These are phyloP conservation scores for Phalanger gymnotis DNA, from an alignment of 2,797 vertebrate genomes.

Conservation along the genomic window DNA sequence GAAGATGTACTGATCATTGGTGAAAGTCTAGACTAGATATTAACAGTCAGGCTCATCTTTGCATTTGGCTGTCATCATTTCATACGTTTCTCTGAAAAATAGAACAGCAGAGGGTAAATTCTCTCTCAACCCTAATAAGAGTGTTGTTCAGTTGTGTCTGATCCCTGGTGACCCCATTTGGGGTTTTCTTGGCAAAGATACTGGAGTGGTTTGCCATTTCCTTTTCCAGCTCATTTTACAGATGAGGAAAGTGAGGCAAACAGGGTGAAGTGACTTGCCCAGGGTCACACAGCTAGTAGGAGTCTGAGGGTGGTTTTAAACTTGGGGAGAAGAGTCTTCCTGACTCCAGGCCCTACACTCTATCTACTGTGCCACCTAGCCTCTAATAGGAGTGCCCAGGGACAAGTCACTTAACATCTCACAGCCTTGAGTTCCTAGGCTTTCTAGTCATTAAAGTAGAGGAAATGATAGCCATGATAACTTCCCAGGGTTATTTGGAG, in stretches of 20 bases:
- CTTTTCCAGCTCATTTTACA: not conserved
- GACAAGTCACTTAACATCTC: not conserved
- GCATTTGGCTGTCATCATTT: not conserved
- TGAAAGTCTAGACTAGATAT: not conserved
- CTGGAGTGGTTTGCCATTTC: not conserved
- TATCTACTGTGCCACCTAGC: not conserved
- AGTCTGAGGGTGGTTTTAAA: not conserved
- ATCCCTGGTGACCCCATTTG: not conserved
- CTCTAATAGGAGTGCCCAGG: not conserved
- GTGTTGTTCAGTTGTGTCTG: not conserved
- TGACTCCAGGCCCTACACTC: not conserved
- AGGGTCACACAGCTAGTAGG: not conserved
- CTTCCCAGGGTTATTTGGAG: not conserved
- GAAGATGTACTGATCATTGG: too few relatives aligned
- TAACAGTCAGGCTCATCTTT: not conserved
- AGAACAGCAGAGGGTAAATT: too few relatives aligned
- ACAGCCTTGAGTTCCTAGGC: not conserved
- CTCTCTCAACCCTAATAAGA: not conserved
- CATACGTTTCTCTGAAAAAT: not conserved
- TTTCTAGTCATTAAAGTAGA: not conserved
- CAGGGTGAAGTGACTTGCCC: not conserved
- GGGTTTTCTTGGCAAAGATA: not conserved
- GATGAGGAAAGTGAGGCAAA: not conserved
- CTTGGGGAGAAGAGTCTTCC: not conserved
- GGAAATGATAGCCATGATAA: not conserved